Evolutionary conservation across 1,140 invertebrate species (phyloP), one percentile per base, ranked within the genome.

Genomic region (Euura lappo): DNA sequence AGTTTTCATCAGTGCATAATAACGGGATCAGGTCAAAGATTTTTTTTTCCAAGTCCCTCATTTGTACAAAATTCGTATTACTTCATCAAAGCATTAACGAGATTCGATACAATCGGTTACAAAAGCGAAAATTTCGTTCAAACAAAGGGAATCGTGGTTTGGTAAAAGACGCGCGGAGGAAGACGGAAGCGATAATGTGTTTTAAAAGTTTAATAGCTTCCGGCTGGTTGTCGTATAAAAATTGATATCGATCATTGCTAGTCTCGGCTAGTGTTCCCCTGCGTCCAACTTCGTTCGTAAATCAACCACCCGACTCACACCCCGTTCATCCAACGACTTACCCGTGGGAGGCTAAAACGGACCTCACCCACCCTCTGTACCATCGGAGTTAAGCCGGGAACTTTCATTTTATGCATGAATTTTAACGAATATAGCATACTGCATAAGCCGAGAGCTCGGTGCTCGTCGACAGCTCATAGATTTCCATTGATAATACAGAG

Each of bases 371-470:
- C 67, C 68, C 44, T 65, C 45, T 70, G 47, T 64, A 44, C 51
- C 45, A 66, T 71, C 45, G 51, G 70, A 68, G 67, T 70, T 74
- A 66, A 71, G 46, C 60, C 44, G 68, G 13, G 44, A 78, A 80
- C 79, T 79, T 80, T 79, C 78, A 70, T 78, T 78, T 80, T 75
- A 74, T 11, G 72, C 71, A 75, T 74, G 74, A 80, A 80, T 77
- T 80, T 78, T 78, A 77, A 78, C 75, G 77, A 74, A 45, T 71
- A 45, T 70, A 64, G 73, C 69, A 65, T 68, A 71, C 65, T 67
- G 28, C 28, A 28, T 28, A 28, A 28, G 28, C 28, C 28, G 28
- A 28, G 28, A 28, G 28, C 28, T 28, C 28, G 28, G 28, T 28
- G 28, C 28, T 28, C 28, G 28, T 28, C 28, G 28, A 28, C 28